Conservation (phyloP, 2,797 vertebrate genomes). For the Limosa lapponica region DNA sequence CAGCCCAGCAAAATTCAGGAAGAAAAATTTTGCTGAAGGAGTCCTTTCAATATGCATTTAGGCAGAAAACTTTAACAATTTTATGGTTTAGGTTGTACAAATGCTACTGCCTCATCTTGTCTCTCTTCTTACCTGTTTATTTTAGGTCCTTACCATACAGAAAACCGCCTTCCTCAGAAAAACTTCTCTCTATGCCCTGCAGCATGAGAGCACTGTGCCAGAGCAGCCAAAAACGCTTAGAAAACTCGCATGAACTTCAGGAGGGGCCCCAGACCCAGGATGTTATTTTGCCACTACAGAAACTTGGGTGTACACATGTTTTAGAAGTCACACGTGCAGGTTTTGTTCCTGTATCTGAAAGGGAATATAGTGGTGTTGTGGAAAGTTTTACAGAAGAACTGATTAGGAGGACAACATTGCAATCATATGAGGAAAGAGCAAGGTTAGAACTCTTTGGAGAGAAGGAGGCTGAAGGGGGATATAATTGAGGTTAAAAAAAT, state of each 20-base stretch:
- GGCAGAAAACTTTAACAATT: not conserved
- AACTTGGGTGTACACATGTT: not conserved
- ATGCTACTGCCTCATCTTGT: not conserved
- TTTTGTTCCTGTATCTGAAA: not conserved
- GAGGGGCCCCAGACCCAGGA: not conserved
- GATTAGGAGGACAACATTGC: fast-evolving
- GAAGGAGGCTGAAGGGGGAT: not conserved
- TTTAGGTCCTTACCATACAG: not conserved
- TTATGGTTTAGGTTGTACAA: not conserved
- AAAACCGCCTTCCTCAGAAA: not conserved
- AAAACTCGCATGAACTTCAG: not conserved
- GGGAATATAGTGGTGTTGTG: not conserved
- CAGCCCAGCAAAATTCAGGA: not conserved
- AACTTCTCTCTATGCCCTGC: not conserved
- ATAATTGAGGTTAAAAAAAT: not conserved
- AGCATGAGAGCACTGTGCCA: not conserved
- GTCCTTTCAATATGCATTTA: not conserved
- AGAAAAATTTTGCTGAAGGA: not conserved
- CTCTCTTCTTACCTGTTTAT: not conserved
- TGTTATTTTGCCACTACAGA: not conserved
- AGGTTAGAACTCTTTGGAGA: not conserved
- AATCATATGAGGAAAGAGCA: not conserved
- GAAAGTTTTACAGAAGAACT: not conserved
- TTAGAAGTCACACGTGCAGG: fast-evolving
- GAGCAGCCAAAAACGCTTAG: not conserved